Base-by-base conservation (phyloP, 2,888 invertebrate genomes). In the Sinodicranocentrus sp. region DNA sequence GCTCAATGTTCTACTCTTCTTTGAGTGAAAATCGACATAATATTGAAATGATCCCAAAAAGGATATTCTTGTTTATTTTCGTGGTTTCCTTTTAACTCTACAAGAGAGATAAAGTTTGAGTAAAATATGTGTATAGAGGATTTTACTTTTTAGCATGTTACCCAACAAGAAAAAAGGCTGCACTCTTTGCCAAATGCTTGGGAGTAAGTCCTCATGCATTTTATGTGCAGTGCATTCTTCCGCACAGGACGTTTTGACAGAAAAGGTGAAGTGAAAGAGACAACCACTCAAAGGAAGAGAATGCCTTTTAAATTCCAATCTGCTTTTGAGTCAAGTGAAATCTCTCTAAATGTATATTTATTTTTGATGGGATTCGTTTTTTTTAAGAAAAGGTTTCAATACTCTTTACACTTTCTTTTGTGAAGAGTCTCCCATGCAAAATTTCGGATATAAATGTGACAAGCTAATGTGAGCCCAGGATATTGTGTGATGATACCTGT, bases 61-160 rank as follows among this genome's bases (percentile, higher is more conserved):
- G 57, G n/a, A n/a, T n/a, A n/a, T n/a, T n/a, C 52, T 52, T 52
- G 57, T 57, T 57, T 57, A 25, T 25, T 10, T 19, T 57, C 25
- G 57, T 52, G 52, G 52, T 52, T 17, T 52, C 15, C 19, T 17
- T 8, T 52, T 15, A 17, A 19, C 19, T 17, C 52, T 8, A 15
- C 19, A 19, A 1, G 1, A 2, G 15, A 19, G 2, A 19, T 19
- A 52, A 1, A 25, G n/a, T n/a, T 25, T 57, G 57, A 17, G 25
- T 25, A 39, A 39, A 13, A 13, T 57, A 10, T 25, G 23, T 25
- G 15, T 57, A n/a, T 25, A 57, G n/a, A 48, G 8, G 13, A 3
- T 48, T n/a, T 48, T 57, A 15, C n/a, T 15, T 25, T 25, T n/a
- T 5, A 13, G 39, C 39, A 39, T 8, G 13, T 8, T 39, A 39